Evolutionary conservation across 2,888 invertebrate genomes (phyloP).

Genomic region (Temnothorax rugatulus): DNA sequence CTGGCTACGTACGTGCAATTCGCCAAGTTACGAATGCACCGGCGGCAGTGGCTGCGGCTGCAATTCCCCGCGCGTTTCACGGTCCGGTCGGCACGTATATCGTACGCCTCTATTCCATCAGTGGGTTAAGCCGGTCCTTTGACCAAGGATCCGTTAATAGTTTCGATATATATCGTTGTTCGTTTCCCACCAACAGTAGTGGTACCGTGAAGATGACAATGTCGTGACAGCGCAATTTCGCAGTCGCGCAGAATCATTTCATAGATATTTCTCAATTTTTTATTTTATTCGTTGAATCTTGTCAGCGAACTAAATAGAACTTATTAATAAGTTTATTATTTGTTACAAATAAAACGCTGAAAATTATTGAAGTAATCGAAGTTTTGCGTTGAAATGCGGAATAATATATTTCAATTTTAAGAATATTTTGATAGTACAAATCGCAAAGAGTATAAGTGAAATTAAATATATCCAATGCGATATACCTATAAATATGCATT

Average conservation of each 20-base stretch:
- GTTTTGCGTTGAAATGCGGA: neutral
- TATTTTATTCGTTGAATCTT: neutral
- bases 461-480: neutral
- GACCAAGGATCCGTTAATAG: conserved; percentile 73
- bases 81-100: conserved; percentile 63
- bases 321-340: neutral
- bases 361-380: neutral
- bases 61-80: conserved; percentile 71
- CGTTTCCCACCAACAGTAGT: neutral
- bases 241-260: neutral
- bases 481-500: neutral
- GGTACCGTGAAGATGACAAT: conserved; percentile 50
- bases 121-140: conserved; percentile 68
- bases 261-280: neutral
- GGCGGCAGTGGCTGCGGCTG: conserved; percentile 53
- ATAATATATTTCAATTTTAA: neutral
- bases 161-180: conserved; percentile 64
- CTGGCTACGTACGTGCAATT: conserved; percentile 53
- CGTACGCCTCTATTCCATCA: conserved; percentile 52
- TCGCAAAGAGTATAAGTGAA: neutral
- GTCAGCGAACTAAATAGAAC: neutral
- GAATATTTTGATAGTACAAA: neutral
- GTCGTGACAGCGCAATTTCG: conserved; percentile 42
- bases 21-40: conserved; percentile 56
- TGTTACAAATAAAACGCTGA: neutral